Evolutionary conservation across 2,797 vertebrate species (phyloP).

Genomic region (Lerista edwardsae): DNA sequence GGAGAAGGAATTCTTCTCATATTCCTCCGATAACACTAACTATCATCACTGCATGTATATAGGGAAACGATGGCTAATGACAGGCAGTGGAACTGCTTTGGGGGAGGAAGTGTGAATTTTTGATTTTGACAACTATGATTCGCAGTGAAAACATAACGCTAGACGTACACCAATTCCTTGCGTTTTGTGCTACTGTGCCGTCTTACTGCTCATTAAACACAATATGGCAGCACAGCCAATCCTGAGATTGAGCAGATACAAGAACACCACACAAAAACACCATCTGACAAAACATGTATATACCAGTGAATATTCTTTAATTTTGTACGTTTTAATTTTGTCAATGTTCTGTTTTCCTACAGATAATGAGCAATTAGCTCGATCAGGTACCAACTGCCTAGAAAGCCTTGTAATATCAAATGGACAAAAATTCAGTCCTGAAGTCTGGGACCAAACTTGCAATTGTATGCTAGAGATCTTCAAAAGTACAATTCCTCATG

Average conservation of each 20-base stretch:
- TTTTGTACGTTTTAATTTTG: background rate
- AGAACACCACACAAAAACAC: background rate
- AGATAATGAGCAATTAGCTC: conserved; percentile 98
- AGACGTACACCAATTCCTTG: background rate
- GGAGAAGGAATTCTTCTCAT: no score
- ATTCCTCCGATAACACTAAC: no score
- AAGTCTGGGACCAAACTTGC: conserved; percentile 93
- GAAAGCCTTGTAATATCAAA: conserved; percentile 97
- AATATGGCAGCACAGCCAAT: background rate
- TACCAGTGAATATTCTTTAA: conserved; percentile 3
- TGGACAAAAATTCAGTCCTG: conserved; percentile 92
- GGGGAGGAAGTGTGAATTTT: no score
- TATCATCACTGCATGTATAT: background rate
- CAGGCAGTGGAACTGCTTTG: background rate
- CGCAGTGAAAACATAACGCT: background rate
- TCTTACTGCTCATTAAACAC: background rate
- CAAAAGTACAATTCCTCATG: conserved; percentile 93
- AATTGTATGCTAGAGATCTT: conserved; percentile 96
- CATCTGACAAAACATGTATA: background rate
- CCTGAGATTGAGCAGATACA: background rate
- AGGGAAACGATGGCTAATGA: background rate
- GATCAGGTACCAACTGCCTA: conserved; percentile 94
- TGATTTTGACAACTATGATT: no score
- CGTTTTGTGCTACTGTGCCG: background rate
- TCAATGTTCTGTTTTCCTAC: conserved; percentile 33